Conservation (phyloP, 2,113 vertebrate genomes). For the Salvator merianae region DNA sequence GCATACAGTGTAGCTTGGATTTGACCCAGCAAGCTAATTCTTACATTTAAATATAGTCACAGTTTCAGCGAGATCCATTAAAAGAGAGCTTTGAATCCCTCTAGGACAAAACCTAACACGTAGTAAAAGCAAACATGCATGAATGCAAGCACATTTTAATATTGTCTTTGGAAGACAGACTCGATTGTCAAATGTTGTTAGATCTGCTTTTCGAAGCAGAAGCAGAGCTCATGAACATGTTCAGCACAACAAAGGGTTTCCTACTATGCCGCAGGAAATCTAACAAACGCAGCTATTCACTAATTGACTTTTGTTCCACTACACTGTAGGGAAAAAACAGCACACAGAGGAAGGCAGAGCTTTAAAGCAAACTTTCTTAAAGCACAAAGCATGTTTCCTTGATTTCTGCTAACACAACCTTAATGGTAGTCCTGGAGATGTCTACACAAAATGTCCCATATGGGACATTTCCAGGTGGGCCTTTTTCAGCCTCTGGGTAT, state of each 20-base stretch:
- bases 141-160: conserved; percentile 53
- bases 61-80: conserved; percentile 19
- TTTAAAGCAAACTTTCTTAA: conserved; percentile 55
- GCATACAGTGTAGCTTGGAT: neutral
- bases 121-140: conserved; percentile 41
- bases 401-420: conserved; percentile 25
- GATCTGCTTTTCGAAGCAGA: conserved; percentile 61
- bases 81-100: conserved; percentile 48
- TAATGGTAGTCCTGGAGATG: neutral
- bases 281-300: conserved; percentile 61
- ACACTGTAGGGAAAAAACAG: conserved; percentile 19
- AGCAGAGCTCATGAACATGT: conserved; percentile 54
- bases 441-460: neutral
- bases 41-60: neutral
- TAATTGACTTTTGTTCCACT: conserved; percentile 58
- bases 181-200: conserved; percentile 66
- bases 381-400: conserved; percentile 31
- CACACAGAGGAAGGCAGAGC: conserved; percentile 42
- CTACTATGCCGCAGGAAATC: conserved; percentile 66
- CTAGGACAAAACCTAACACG: conserved; percentile 57
- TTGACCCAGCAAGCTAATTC: neutral
- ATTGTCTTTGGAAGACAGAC: conserved; percentile 51
- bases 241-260: conserved; percentile 61
- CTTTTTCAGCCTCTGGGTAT: no score
- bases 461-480: neutral